Base-by-base conservation (phyloP, 2,888 invertebrate species). In the Netelia fuscicornis region DNA sequence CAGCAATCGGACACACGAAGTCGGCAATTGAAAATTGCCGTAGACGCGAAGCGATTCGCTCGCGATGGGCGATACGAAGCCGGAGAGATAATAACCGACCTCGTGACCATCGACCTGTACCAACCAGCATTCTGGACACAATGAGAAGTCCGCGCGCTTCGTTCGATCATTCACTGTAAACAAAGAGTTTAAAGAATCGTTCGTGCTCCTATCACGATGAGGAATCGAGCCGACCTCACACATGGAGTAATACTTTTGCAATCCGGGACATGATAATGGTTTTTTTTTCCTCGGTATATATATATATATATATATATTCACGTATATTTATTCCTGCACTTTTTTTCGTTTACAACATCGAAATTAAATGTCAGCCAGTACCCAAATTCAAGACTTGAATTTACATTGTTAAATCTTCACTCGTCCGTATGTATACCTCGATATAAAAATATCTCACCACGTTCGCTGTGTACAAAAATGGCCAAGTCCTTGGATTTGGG, bases 31-130 rank as follows among this genome's bases (percentile, higher is more conserved):
- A 56, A 58, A 60, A 74, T 67, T 81, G 60, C 80, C 60, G 60
- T 67, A 52, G 30, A 20, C 44, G 74, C 52, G 48, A 52, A 23
- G 42, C 65, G 25, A 13, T 58, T 65, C 64, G 48, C 62, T 60
- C 54, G 42, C 13, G 65, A 56, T 71, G 42, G 64, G 30, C 56
- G 65, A 37, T 52, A 48, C 81, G 62, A 81, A 74, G 67, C 67
- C 30, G 52, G 60, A 23, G 68, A 67, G 81, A 42, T 81, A 81
- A 81, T 81, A 60, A 67, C 48, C 60, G 67, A 81, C 81, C 74
- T 81, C 68, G 80, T 80, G 72, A 80, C 72, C 80, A 67, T 80
- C 67, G 72, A 80, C 74, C 67, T 74, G 67, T 64, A 5, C 9
- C 17, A 13, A 56, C 8, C 60, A n/a, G 52, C 30, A 60, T 60